Evolutionary conservation across 2,797 vertebrate species (phyloP), one percentile per base, ranked within the genome.

Genomic region (Botia kubotai): DNA sequence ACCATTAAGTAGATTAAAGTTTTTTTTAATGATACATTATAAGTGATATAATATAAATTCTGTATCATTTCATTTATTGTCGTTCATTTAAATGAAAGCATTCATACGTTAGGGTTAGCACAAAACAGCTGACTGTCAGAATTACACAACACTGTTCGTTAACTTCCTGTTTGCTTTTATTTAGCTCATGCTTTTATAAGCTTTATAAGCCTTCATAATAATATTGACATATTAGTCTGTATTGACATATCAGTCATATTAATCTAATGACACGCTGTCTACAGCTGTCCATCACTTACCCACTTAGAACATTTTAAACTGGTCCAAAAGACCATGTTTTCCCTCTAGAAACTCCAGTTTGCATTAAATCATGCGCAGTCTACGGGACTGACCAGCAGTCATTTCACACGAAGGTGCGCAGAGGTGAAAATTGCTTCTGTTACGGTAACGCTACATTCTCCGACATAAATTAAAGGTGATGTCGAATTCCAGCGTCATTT

Each of bases 161-260:
- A 76, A 76, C 63, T 67, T 77, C 50, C 75, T 76, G 74, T 66
- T 67, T 76, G 62, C 48, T 53, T n/a, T 43, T 17, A 67, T 76
- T 55, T 58, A n/a, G 2, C 73, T 75, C 23, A 33, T 8, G 12
- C 43, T 55, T 76, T 76, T 16, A 26, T 26, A 26, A 26, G 23
- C 23, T 26, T 26, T 2, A 26, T 26, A 26, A 26, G 8, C 8
- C 8, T 52, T 72, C 26, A 36, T 19, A 26, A 26, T 26, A 26
- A 26, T 26, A 26, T 26, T 26, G 23, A 26, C 23, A 26, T 26
- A 26, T 26, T 26, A 26, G 23, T 26, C 23, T 26, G 23, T 26
- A 26, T 26, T 26, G 23, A 26, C 23, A 26, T 26, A 26, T 26
- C 23, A 26, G 23, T 26, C 23, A 26, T 26, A 26, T 26, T 26